Conservation (phyloP, 2,797 vertebrate genomes). For the Coluber constrictor region DNA sequence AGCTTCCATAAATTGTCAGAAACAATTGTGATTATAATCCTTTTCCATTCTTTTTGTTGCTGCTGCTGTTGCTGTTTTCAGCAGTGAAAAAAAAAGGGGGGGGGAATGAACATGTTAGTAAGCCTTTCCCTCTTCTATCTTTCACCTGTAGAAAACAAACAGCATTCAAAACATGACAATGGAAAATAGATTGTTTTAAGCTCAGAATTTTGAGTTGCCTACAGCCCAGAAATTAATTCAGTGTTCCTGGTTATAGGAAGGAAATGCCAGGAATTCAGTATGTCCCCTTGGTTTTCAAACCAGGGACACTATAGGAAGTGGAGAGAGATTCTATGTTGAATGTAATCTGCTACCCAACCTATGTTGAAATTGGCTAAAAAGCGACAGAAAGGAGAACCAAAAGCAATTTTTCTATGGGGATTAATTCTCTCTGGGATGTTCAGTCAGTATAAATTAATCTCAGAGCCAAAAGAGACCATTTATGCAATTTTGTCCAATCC, state of each 20-base stretch:
- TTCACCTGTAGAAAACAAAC: neutral
- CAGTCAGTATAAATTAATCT: neutral
- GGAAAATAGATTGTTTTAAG: neutral
- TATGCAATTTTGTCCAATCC: neutral
- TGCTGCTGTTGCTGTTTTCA: neutral
- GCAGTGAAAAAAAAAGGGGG: neutral
- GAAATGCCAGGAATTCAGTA: neutral
- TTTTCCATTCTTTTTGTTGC: neutral
- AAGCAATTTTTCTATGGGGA: neutral
- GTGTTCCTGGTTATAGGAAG: neutral
- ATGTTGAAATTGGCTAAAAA: neutral
- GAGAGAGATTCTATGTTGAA: neutral
- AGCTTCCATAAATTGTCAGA: neutral
- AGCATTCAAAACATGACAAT: neutral
- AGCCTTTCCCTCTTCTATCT: neutral
- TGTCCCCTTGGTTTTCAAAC: neutral
- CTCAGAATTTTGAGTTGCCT: neutral
- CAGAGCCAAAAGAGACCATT: neutral
- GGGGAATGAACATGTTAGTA: neutral
- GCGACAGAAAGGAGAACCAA: neutral
- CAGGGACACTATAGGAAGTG: neutral
- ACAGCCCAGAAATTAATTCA: neutral
- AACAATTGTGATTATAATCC: neutral
- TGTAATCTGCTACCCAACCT: neutral
- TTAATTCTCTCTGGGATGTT: neutral